These are phyloP conservation scores for Ceriagrion tenellum DNA, from an alignment of 2,888 invertebrate species.

Conservation along the genomic window DNA sequence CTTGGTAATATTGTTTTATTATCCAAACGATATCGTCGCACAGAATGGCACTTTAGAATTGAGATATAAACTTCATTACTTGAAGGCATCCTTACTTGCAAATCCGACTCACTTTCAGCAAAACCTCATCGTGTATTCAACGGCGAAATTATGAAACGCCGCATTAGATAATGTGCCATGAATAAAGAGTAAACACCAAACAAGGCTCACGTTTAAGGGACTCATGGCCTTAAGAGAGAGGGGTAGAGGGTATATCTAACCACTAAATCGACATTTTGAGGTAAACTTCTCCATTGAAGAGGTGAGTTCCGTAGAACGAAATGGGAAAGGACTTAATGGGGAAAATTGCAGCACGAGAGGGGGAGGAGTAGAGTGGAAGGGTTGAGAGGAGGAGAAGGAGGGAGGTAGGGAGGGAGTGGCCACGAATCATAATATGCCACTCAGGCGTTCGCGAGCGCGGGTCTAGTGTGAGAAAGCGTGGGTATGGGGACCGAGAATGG, in stretches of 20 bases:
- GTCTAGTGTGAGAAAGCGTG: not conserved
- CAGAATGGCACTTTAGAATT: too few relatives aligned
- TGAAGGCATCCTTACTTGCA: too few relatives aligned
- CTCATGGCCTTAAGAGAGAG: not conserved
- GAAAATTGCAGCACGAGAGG: not conserved
- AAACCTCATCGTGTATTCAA: not conserved
- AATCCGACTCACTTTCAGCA: too few relatives aligned
- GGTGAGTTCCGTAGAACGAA: not conserved
- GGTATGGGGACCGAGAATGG: not conserved
- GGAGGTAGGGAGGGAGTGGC: not conserved
- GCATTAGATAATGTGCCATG: not conserved
- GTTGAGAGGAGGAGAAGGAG: not conserved
- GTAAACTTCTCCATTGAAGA: not conserved
- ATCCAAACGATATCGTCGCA: too few relatives aligned
- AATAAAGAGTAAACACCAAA: not conserved
- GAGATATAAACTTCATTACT: too few relatives aligned
- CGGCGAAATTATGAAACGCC: not conserved
- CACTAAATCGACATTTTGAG: not conserved
- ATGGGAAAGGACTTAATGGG: not conserved
- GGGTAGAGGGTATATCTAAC: not conserved
- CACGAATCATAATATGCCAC: not conserved
- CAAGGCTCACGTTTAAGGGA: not conserved
- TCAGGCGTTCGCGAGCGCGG: not conserved
- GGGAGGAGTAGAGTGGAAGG: not conserved
- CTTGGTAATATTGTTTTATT: too few relatives aligned